phyloP scores from a whole-genome alignment of 2,888 invertebrate genomes.

The Parnassius glacialis region DNA sequence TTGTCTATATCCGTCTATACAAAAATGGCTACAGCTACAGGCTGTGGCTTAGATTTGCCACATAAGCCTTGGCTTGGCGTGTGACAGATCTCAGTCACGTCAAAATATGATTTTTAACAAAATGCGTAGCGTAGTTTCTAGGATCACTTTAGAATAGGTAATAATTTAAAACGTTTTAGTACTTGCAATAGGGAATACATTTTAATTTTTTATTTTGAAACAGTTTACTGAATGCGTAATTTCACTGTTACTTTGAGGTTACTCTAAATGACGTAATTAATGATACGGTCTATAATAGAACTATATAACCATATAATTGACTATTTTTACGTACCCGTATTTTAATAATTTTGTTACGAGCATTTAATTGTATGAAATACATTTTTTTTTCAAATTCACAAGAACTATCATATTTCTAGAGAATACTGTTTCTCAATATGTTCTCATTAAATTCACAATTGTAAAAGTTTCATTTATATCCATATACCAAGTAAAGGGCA shows the following conservation, averaged over 20 bases:
- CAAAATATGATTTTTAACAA: conserved; percentile 59
- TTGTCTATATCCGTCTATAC: conserved; percentile 50
- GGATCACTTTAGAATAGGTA: conserved; percentile 34
- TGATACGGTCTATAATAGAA: conserved; percentile 30
- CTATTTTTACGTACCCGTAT: background rate
- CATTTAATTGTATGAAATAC: too few relatives aligned
- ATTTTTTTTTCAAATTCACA: too few relatives aligned
- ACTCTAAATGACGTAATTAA: conserved; percentile 49
- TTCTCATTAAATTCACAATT: too few relatives aligned
- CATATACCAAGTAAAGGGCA: too few relatives aligned
- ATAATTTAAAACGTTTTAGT: conserved; percentile 5
- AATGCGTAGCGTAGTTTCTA: conserved; percentile 66
- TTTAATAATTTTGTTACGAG: background rate
- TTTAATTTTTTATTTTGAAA: conserved; percentile 5
- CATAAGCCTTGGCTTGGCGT: conserved; percentile 70
- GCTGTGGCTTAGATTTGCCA: conserved; percentile 66
- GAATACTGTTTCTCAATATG: too few relatives aligned
- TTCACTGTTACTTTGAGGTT: conserved; percentile 56
- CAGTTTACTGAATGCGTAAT: conserved; percentile 15
- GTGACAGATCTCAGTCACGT: conserved; percentile 68
- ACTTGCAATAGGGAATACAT: background rate
- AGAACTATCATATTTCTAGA: too few relatives aligned
- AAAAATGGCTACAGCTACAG: conserved; percentile 76
- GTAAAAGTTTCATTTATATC: too few relatives aligned
- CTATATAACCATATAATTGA: background rate